Conservation (phyloP, 1,140 invertebrate species). For the Arion vulgaris region DNA sequence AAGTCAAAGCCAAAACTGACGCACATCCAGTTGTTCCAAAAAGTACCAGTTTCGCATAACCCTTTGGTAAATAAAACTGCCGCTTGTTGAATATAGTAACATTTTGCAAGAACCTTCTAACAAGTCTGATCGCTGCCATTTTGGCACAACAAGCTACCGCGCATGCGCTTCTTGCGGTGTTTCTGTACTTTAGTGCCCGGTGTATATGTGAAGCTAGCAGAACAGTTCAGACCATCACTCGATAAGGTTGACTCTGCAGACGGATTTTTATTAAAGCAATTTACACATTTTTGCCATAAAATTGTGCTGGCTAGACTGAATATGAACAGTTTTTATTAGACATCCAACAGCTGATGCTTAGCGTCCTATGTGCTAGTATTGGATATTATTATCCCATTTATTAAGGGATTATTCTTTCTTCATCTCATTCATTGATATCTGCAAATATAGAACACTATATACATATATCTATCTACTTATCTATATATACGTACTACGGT, state of each 20-base stretch:
- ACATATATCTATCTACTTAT: background rate
- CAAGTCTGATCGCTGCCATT: background rate
- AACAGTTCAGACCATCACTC: background rate
- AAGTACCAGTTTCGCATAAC: background rate
- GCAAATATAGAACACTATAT: too few relatives aligned
- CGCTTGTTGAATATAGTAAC: background rate
- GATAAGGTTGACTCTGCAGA: background rate
- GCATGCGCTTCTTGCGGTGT: constrained; percentile 1
- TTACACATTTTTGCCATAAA: background rate
- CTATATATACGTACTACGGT: background rate
- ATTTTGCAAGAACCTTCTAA: background rate
- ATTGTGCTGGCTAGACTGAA: background rate
- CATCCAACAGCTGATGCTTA: background rate
- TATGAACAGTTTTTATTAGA: background rate
- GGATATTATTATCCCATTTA: background rate
- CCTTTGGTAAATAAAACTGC: background rate
- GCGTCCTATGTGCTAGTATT: background rate
- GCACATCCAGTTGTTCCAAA: background rate
- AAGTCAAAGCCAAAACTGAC: background rate
- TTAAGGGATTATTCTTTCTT: background rate
- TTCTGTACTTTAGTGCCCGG: constrained; percentile 8
- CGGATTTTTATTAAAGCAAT: constrained; percentile 2
- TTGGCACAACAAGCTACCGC: background rate
- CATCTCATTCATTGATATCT: background rate
- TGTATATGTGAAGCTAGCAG: constrained; percentile 3